Conservation (phyloP, 2,113 vertebrate species). For the Colinus virginianus region DNA sequence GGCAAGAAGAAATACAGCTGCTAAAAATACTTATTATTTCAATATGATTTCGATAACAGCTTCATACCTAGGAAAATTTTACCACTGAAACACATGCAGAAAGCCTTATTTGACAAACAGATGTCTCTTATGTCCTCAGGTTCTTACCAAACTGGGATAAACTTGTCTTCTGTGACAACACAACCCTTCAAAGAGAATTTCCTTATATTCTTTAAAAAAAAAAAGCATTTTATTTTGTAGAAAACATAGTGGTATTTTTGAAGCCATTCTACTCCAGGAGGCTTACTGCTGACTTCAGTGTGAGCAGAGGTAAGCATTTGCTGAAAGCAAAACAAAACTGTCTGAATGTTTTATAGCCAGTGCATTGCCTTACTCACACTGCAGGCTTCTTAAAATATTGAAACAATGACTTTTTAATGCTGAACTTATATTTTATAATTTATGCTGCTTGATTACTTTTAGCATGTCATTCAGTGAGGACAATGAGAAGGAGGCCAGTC, state of each 20-base stretch:
- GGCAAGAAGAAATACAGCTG: not conserved
- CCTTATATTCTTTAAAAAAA: not conserved
- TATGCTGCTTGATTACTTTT: conserved; percentile 24
- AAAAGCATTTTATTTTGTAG: not conserved
- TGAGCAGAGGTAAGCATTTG: not conserved
- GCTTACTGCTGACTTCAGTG: not conserved
- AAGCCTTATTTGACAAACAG: not conserved
- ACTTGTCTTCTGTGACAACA: not conserved
- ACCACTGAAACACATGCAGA: not conserved
- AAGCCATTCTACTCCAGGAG: not conserved
- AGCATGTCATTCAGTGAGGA: not conserved
- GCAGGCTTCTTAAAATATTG: conserved; percentile 2
- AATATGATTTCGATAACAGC: not conserved
- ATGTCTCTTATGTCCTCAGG: rapidly evolving
- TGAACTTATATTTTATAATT: conserved; percentile 50
- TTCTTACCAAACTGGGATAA: not conserved
- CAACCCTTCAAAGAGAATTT: not conserved
- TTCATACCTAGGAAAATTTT: not conserved
- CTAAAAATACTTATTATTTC: not conserved
- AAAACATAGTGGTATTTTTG: not conserved
- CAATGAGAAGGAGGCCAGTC: not conserved
- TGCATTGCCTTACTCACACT: not conserved
- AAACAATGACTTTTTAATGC: not conserved
- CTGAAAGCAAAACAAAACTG: not conserved
- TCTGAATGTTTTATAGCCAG: not conserved